A percentile compares a stretch with the other conserved stretches of the same genome.
Evolutionary conservation across 64 coral and sea anemone species (phyloP).

Genomic region (Montipora foliosa): DNA sequence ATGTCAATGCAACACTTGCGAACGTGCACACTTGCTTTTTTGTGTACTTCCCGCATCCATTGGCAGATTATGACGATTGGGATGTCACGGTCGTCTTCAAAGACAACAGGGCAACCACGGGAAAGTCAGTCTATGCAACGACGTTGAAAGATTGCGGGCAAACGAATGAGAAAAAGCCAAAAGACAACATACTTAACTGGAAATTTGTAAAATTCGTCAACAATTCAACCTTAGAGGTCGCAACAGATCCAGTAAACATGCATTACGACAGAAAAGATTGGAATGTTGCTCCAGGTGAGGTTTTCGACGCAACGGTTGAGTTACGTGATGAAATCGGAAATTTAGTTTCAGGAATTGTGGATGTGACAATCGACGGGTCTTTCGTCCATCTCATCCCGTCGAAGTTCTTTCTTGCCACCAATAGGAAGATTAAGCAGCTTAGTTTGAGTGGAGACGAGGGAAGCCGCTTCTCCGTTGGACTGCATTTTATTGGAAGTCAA

Average conservation of each 20-base stretch:
- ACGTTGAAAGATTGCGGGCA: constrained; percentile 77
- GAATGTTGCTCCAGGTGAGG: constrained; percentile 65
- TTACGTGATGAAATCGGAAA: constrained; percentile 40
- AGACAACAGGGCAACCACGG: constrained; percentile 60
- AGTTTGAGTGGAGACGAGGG: background rate
- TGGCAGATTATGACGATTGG: constrained; percentile 73
- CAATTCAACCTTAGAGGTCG: constrained; percentile 18
- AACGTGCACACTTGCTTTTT: constrained; percentile 75
- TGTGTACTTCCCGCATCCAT: constrained; percentile 22
- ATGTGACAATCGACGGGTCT: background rate
- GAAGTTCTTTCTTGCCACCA: background rate
- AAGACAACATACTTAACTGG: constrained; percentile 69
- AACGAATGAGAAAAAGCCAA: constrained; percentile 10
- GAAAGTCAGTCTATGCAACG: constrained; percentile 79
- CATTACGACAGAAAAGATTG: constrained; percentile 22
- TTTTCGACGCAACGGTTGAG: constrained; percentile 24
- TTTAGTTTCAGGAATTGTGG: constrained; percentile 41
- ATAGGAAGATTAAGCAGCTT: background rate
- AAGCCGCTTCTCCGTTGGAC: background rate
- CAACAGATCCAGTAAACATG: constrained; percentile 74
- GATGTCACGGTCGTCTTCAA: constrained; percentile 70
- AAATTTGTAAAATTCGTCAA: constrained; percentile 54
- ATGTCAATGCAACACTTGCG: constrained; percentile 64
- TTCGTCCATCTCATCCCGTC: background rate
- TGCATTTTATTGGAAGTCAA: background rate